Evolutionary conservation across 2,113 vertebrate species (phyloP).

Genomic region (Eclectus roratus): DNA sequence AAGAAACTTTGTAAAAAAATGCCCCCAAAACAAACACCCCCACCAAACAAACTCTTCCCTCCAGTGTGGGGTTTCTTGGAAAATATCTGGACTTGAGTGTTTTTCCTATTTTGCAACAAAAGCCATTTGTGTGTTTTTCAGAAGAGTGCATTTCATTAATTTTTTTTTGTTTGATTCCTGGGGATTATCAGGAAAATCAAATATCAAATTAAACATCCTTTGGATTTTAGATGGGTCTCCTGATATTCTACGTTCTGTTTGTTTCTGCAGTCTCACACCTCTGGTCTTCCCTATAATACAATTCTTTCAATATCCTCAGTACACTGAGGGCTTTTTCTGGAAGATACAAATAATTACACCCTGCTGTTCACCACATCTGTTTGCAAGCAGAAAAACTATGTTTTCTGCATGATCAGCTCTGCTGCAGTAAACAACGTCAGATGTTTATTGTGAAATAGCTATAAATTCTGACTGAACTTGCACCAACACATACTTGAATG

Average conservation of each 20-base stretch:
- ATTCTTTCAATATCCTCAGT: background rate
- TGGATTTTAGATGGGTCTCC: background rate
- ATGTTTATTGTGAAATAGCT: background rate
- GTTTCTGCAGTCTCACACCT: background rate
- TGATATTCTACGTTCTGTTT: background rate
- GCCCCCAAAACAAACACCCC: fast-evolving
- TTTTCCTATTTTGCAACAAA: background rate
- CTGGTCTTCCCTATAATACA: background rate
- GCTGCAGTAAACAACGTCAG: conserved; percentile 22
- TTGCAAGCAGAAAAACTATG: conserved; percentile 17
- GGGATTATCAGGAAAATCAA: background rate
- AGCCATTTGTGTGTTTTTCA: background rate
- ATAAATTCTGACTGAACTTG: conserved; percentile 22
- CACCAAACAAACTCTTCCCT: background rate
- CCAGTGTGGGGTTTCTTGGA: background rate
- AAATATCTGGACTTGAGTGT: background rate
- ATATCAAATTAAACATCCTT: background rate
- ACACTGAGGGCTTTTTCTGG: background rate
- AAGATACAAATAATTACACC: conserved; percentile 31
- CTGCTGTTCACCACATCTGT: conserved; percentile 50
- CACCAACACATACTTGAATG: background rate
- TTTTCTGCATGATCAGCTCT: conserved; percentile 19
- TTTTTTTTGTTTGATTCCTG: background rate
- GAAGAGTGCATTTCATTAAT: background rate
- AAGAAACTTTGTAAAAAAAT: background rate